Evolutionary conservation across 2,797 vertebrate genomes (phyloP).

Genomic region (Percopsis omiscomaycus): DNA sequence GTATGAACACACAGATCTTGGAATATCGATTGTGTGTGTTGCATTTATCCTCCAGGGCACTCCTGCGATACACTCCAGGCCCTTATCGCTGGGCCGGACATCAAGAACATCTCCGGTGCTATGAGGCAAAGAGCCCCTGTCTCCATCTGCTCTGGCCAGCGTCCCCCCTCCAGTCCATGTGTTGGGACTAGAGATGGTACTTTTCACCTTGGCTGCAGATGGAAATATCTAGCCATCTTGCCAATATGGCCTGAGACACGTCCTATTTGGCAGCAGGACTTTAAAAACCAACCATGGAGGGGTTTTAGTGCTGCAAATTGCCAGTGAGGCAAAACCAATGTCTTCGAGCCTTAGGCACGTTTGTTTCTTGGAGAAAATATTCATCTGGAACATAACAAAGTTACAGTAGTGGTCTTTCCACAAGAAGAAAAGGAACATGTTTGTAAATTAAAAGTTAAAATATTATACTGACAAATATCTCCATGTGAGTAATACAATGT

Average conservation of each 20-base stretch:
- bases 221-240: neutral
- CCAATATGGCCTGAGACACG: slow-evolving; percentile 10
- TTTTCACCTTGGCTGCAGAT: slow-evolving; percentile 26
- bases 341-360: no score
- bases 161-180: slow-evolving; percentile 17
- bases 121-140: slow-evolving; percentile 11
- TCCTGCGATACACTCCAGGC: slow-evolving; percentile 30
- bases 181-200: slow-evolving; percentile 23
- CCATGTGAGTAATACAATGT: no score
- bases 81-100: slow-evolving; percentile 32
- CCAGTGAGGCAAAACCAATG: no score
- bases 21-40: slow-evolving; percentile 38
- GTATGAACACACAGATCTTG: slow-evolving; percentile 50
- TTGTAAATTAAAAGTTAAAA: no score
- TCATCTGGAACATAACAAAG: no score
- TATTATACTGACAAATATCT: no score
- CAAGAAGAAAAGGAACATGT: no score
- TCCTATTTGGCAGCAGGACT: slow-evolving; percentile 13
- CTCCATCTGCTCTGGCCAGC: slow-evolving; percentile 43
- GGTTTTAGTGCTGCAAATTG: no score
- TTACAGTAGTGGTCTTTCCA: no score
- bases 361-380: no score
- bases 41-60: slow-evolving; percentile 24
- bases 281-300: neutral
- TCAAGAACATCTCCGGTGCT: slow-evolving; percentile 21